Evolutionary conservation across 2,113 vertebrate genomes (phyloP).

Genomic region (Hemibates koningsi): DNA sequence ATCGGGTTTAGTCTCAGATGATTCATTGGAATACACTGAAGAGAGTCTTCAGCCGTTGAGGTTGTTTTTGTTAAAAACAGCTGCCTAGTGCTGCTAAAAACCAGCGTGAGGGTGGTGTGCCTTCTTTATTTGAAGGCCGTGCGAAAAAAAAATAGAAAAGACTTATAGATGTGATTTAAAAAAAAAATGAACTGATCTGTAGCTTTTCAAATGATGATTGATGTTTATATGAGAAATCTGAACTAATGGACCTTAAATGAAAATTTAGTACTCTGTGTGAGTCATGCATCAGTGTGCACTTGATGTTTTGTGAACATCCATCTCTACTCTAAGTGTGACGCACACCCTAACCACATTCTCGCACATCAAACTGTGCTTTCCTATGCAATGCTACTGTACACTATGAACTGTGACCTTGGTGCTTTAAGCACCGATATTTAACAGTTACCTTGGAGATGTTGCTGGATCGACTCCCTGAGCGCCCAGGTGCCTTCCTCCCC

Average conservation of each 20-base stretch:
- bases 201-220: background rate
- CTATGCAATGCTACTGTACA: background rate
- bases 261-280: background rate
- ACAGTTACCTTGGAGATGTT: slow-evolving; percentile 89
- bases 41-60: background rate
- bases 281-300: background rate
- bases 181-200: background rate
- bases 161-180: background rate
- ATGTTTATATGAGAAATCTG: background rate
- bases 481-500: slow-evolving; percentile 83
- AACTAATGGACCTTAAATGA: background rate
- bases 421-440: background rate
- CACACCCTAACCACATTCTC: background rate
- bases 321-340: background rate
- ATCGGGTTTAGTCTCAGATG: background rate
- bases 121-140: background rate
- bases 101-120: background rate
- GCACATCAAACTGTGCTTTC: background rate
- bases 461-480: slow-evolving; percentile 88
- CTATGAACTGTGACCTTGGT: background rate
- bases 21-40: background rate
- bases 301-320: background rate
- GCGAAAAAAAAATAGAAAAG: background rate
- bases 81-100: background rate
- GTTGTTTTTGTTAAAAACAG: background rate